Conservation (phyloP, 2,888 invertebrate species). For the Cerastis leucographa region DNA sequence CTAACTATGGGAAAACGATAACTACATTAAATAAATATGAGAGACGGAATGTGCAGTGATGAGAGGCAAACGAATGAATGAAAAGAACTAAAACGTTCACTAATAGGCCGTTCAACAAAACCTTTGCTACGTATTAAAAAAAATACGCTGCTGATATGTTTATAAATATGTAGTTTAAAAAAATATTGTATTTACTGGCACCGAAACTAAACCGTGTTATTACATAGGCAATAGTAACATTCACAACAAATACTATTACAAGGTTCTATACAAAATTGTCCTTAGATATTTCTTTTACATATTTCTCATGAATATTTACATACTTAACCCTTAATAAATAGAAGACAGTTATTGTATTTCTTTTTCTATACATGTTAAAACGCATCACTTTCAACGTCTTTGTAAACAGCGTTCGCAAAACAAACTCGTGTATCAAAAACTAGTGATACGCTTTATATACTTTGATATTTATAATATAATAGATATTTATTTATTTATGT, state of each 20-base stretch:
- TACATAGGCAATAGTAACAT: conserved; percentile 72
- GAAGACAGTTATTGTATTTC: conserved; percentile 73
- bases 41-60: conserved; percentile 69
- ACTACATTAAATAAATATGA: conserved; percentile 67
- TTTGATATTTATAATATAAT: conserved; percentile 68
- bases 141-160: conserved; percentile 70
- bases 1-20: conserved; percentile 48
- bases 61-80: conserved; percentile 59
- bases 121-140: conserved; percentile 55
- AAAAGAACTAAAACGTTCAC: conserved; percentile 45
- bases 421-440: conserved; percentile 53
- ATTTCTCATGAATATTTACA: conserved; percentile 82
- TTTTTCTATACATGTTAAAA: conserved; percentile 74
- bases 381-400: conserved; percentile 65
- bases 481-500: conserved; percentile 68
- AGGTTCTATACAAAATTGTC: conserved; percentile 84
- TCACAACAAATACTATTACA: conserved; percentile 81
- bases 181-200: conserved; percentile 69
- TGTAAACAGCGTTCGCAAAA: conserved; percentile 46
- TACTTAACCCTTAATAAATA: conserved; percentile 79
- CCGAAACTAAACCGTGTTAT: conserved; percentile 73
- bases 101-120: conserved; percentile 66
- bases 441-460: conserved; percentile 69
- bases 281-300: conserved; percentile 78
- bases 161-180: conserved; percentile 51